These are phyloP conservation scores for Capitulum mitella DNA, from an alignment of 2,888 invertebrate genomes.

Conservation along the genomic window DNA sequence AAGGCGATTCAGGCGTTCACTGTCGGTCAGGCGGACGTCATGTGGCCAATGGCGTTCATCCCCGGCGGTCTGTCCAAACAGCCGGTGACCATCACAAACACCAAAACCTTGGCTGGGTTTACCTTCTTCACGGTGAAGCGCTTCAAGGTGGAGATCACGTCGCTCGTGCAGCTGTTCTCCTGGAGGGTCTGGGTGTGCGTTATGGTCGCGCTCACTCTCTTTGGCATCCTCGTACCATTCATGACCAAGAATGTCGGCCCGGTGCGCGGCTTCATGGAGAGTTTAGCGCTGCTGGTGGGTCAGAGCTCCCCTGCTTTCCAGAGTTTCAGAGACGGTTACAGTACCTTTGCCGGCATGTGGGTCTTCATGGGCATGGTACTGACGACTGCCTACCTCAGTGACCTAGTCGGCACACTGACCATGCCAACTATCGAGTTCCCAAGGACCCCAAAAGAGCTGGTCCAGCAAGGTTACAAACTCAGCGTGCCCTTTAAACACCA, in stretches of 20 bases:
- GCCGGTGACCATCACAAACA: not conserved
- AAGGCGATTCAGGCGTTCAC: not conserved
- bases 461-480: not conserved
- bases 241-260: not conserved
- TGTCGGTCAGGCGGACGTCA: not conserved
- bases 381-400: not conserved
- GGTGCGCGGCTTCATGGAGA: not conserved
- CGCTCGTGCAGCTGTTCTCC: not conserved
- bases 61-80: not conserved
- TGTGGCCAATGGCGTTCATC: not conserved
- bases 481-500: not conserved
- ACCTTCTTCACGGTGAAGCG: not conserved
- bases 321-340: not conserved
- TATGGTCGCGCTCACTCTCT: not conserved
- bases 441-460: not conserved
- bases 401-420: not conserved
- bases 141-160: not conserved
- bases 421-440: not conserved
- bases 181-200: not conserved
- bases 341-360: not conserved
- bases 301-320: not conserved
- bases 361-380: not conserved
- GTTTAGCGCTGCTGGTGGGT: not conserved
- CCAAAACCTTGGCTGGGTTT: not conserved
- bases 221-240: not conserved